Evolutionary conservation across 1,140 invertebrate species (phyloP), one percentile per base, ranked within the genome.

Genomic region (Eriosoma lanigerum): DNA sequence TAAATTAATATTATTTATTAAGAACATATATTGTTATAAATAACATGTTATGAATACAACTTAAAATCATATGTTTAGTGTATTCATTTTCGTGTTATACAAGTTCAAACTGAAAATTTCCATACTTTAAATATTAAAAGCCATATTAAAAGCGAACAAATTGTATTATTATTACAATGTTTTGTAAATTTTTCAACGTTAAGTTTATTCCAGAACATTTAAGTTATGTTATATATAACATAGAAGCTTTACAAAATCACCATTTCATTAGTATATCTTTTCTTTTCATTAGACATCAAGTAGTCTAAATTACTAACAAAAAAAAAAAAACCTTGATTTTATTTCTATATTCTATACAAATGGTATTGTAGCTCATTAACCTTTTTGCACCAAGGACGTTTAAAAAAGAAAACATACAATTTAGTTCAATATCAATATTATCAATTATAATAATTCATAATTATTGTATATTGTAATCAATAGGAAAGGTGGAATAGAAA

Each of bases 161-260:
- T 46, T 38, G 21, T 66, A 66, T 66, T 66, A 66, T 46, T 46
- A 60, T 60, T 17, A 66, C 9, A 21, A 38, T 64, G n/a, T 64
- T 64, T 64, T 44, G 44, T 8, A 38, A 38, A 38, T 38, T 3
- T 60, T 17, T 44, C 12, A 24, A 44, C 44, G 13, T 66, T 66
- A 44, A 21, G 38, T 44, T 66, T 10, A 46, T 66, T 66, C 12
- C 6, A 21, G 32, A 66, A 66, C 38, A 44, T 1, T 46, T 66
- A 19, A 64, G 44, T 60, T 60, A 60, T 19, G 24, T 38, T 66
- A 8, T 44, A 29, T 54, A 32, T 29, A 32, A 48, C 26, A n/a
- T 13, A 15, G 68, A 72, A 72, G 68, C 68, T 72, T 72, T 72
- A 72, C 48, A 72, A 72, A 52, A 50, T 19, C n/a, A 72, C 46